Evolutionary conservation across 2,888 invertebrate species (phyloP).

Genomic region (Apamea monoglypha): DNA sequence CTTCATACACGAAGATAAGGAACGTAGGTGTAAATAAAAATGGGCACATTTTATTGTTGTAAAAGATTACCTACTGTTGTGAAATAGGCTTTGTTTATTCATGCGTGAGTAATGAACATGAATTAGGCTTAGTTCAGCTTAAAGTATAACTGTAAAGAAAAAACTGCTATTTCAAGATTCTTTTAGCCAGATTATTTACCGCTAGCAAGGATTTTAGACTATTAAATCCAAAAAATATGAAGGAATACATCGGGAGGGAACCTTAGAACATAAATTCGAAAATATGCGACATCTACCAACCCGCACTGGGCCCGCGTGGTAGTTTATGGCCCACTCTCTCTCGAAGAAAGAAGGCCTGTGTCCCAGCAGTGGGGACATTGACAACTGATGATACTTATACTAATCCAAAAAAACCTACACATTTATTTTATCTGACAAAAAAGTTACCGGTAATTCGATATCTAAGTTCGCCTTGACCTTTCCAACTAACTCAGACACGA

Average conservation of each 20-base stretch:
- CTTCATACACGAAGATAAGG: conserved; percentile 20
- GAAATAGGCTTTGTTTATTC: conserved; percentile 4
- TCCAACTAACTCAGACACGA: not conserved
- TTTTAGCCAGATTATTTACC: not conserved
- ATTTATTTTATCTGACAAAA: conserved; percentile 1
- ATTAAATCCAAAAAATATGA: not conserved
- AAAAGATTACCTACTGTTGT: not conserved
- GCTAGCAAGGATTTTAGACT: not conserved
- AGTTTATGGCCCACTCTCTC: not conserved
- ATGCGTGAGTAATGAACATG: not conserved
- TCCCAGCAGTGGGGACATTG: not conserved
- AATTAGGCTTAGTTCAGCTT: not conserved
- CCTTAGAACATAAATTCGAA: not conserved
- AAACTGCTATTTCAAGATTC: not conserved
- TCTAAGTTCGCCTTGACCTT: conserved; percentile 23
- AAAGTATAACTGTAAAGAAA: not conserved
- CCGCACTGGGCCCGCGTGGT: not conserved
- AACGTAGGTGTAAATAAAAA: conserved; percentile 29
- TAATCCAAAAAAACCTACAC: not conserved
- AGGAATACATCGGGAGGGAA: not conserved
- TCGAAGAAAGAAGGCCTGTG: not conserved
- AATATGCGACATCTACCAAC: not conserved
- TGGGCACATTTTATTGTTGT: conserved; percentile 8
- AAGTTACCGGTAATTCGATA: conserved; percentile 16
- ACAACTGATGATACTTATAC: too few species aligned